Evolutionary conservation across 2,888 invertebrate species (phyloP), one percentile per base, ranked within the genome.

Genomic region (Ectropis crepuscularia): DNA sequence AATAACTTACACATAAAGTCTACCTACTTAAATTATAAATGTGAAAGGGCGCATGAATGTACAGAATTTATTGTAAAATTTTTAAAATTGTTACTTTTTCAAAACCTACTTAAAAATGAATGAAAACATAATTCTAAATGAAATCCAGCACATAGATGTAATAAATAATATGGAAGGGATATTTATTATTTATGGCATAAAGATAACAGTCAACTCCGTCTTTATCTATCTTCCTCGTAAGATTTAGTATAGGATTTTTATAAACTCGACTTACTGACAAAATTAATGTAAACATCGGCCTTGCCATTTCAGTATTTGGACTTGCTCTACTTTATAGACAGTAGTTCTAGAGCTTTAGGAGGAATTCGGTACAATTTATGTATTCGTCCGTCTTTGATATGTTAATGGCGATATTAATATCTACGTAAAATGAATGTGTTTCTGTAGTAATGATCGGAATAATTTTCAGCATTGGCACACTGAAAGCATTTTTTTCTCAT

Each of bases 281-380:
- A 45, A 50, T 45, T 49, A 49, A 50, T 58, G 10, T 42, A 43
- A 38, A 43, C 43, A 6, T 49, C 43, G 39, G 43, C 62, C 62
- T 62, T 62, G 62, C 47, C 53, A 62, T 62, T 62, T 62, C 11
- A 11, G 6, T 53, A 57, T 62, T 50, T 37, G 42, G 60, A 50
- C 9, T 9, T 38, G 57, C 11, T 61, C 55, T 51, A 48, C 41
- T 62, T 50, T 45, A 37, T 28, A 46, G n/a, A 53, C 28, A 37
- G 42, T 37, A 10, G 16, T 60, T 36, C 10, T 37, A n/a, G 41
- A 41, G 12, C 53, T 9, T 46, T 39, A 11, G n/a, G 10, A 12
- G 48, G 60, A 48, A 48, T 43, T 48, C 36, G 6, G 43, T 53
- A 9, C n/a, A 43, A 45, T 41, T 41, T 53, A 46, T 28, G 6